These are phyloP conservation scores for Mactra quadrangularis DNA, from an alignment of 1,140 invertebrate genomes.

Conservation along the genomic window DNA sequence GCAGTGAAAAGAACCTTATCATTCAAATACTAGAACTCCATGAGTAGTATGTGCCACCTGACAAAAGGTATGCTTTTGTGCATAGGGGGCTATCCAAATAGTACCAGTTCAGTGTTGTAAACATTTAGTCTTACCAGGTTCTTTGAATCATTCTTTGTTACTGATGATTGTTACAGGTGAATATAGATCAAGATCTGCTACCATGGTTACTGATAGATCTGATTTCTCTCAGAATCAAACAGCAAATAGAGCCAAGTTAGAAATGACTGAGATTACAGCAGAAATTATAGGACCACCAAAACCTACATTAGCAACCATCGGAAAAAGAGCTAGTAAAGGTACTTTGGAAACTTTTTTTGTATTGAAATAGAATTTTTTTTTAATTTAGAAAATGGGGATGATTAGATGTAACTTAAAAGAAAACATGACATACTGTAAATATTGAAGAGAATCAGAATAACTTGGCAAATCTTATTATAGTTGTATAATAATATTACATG, in stretches of 20 bases:
- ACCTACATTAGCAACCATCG: constrained; percentile 70
- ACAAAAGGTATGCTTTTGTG: too few species aligned
- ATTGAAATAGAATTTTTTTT: not conserved
- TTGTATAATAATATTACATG: not conserved
- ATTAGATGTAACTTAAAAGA: too few species aligned
- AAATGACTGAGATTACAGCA: constrained; percentile 75
- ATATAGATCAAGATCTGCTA: constrained; percentile 73
- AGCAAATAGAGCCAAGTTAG: constrained; percentile 60
- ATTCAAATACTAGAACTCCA: too few species aligned
- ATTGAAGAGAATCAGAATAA: too few species aligned
- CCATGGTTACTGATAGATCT: constrained; percentile 77
- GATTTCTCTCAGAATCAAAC: constrained; percentile 74
- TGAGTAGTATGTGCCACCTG: too few species aligned
- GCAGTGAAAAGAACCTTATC: too few species aligned
- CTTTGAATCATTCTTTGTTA: too few species aligned
- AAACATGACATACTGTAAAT: too few species aligned
- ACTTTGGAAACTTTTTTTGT: not conserved
- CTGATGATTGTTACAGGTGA: constrained; percentile 64
- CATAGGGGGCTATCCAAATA: too few species aligned
- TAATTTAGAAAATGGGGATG: not conserved
- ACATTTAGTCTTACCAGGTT: too few species aligned
- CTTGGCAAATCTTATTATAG: not conserved
- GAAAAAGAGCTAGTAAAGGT: constrained; percentile 76
- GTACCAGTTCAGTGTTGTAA: too few species aligned
- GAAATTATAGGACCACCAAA: constrained; percentile 77